Base-by-base conservation (phyloP, 2,797 vertebrate species). In the Valencia hispanica region DNA sequence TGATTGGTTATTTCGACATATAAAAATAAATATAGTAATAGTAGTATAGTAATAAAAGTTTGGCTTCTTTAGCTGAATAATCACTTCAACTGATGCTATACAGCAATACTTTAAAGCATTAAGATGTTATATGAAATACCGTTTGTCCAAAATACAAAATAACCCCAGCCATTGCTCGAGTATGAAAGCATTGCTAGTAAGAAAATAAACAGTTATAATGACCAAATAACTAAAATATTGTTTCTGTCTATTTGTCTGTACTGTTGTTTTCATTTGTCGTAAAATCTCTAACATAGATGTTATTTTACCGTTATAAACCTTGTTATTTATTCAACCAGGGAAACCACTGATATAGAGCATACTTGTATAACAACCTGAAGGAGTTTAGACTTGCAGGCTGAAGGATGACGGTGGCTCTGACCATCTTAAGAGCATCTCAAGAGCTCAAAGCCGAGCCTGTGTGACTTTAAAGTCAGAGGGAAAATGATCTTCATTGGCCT, bases 361-460 rank as follows among this genome's bases (percentile, higher is more conserved):
- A 27, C 11, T 68, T 43, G 22, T 41, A 39, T 39, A 41, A n/a
- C 22, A 43, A 5, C 3, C 6, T 53, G 51, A 84, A 79, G 68
- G 15, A 48, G 71, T 82, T 81, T 3, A 81, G 36, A 68, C 43
- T 14, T 55, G 47, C 30, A 82, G 81, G 75, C 75, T 53, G 75
- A 27, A 11, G 81, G 87, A 87, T 87, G 39, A 88, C 57, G 69
- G 14, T 30, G 32, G 73, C 76, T 84, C 77, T 69, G 50, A 32
- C 20, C 68, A 48, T 88, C 70, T 88, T 82, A 63, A 63, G 18
- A 63, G 20, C 81, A 85, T 69, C 86, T 91, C 87, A 92, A 84
- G 75, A 87, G 88, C 87, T 91, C 86, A 91, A 82, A 59, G 36
- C 15, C 0, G 77, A 81, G 78, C 45, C 75, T 30, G 79, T 66